Base-by-base conservation (phyloP, 2,113 vertebrate genomes). In the Tinamus guttatus region DNA sequence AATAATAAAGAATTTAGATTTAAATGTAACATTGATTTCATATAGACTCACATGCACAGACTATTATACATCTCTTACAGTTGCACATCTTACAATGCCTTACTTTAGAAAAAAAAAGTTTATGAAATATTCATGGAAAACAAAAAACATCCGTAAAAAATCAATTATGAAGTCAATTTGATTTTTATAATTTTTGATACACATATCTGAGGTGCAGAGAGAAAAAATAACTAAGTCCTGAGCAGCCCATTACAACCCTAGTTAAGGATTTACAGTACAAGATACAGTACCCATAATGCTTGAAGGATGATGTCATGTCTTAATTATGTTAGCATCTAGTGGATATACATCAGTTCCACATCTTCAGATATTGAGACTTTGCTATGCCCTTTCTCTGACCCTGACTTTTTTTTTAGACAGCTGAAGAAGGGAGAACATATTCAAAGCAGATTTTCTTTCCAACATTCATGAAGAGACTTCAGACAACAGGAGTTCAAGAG, bases 311-410 rank as follows among this genome's bases (percentile, higher is more conserved):
- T 94, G 95, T 97, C 95, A 97, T 94, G 49, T 92, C 93, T 96
- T 97, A 97, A 97, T 97, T 97, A 97, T 97, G 95, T 97, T 96
- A 97, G 77, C 91, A 93, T 96, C 96, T 96, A 95, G 94, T 91
- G 93, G 95, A 95, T 94, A 96, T 94, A 96, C 90, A 97, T 97
- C 96, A 97, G 92, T 85, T 93, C 36, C 89, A 96, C 91, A 95
- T 97, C 93, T 97, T 97, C 93, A 96, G 92, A 97, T 96, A 97
- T 94, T 97, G 87, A 96, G 92, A 97, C 97, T 97, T 94, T 96
- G 95, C 89, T 90, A 86, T 94, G 95, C 82, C 94, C 95, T 94
- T 95, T 97, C 81, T 96, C 87, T 97, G 95, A 97, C 96, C 96
- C 93, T 78, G 79, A 77, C 0, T 49, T 49, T 49, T 49, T 49